phyloP scores from a whole-genome alignment of 2,797 vertebrate genomes.

The Urophycis tenuis region DNA sequence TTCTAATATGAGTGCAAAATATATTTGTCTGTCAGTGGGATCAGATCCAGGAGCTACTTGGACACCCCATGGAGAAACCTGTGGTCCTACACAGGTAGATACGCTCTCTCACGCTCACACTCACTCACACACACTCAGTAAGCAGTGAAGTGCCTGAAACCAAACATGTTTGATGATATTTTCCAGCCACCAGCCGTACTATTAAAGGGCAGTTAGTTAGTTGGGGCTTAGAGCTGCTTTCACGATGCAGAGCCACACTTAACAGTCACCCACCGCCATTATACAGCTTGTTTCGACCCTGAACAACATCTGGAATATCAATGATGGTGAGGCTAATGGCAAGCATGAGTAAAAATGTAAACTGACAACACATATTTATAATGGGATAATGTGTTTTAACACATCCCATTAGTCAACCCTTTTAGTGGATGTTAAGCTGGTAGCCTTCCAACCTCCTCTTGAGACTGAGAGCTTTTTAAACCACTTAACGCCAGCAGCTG shows the following conservation, averaged over 20 bases:
- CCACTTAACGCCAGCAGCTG: not conserved
- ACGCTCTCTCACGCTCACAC: not conserved
- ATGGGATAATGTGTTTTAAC: not conserved
- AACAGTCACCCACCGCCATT: too few species aligned
- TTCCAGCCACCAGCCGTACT: too few species aligned
- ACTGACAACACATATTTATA: not conserved
- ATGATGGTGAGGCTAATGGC: not conserved
- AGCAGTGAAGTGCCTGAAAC: too few species aligned
- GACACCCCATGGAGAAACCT: conserved; percentile 94
- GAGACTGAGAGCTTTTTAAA: not conserved
- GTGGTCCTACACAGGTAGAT: conserved; percentile 94
- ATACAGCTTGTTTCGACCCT: not conserved
- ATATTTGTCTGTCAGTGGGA: conserved; percentile 79
- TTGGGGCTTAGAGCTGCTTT: too few species aligned
- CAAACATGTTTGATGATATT: too few species aligned
- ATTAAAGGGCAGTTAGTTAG: too few species aligned
- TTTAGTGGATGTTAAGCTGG: not conserved
- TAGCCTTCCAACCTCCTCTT: not conserved
- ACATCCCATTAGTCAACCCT: not conserved
- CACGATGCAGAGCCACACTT: too few species aligned
- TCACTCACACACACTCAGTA: too few species aligned
- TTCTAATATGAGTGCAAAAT: not conserved
- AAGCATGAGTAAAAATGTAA: not conserved
- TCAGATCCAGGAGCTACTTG: conserved; percentile 91
- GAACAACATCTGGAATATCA: not conserved